Evolutionary conservation across 2,113 vertebrate genomes (phyloP), one percentile per base, ranked within the genome.

Genomic region (Alectura lathami): DNA sequence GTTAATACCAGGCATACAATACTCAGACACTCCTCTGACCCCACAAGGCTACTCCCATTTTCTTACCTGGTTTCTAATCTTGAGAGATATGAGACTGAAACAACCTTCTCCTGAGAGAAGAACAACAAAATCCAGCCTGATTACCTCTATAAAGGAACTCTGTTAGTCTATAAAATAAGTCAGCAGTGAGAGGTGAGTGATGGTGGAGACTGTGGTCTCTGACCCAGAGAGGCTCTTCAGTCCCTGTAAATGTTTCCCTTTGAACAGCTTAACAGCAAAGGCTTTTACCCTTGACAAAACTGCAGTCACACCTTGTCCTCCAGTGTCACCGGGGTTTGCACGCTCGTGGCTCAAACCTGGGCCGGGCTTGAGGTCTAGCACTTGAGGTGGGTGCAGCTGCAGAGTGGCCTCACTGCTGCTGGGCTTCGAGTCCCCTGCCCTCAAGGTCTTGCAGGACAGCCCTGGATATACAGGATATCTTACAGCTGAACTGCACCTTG

Each of bases 251-350:
- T 32, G 42, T 83, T 94, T 94, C 83, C 64, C 47, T 77, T 74
- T 54, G 76, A 86, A 83, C 20, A 90, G 50, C 64, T 59, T 72
- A 43, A 53, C 66, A 86, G 57, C 64, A 48, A 64, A 88, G 59
- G 32, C 64, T 63, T 78, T 90, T 40, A 47, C 32, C 50, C 72
- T 30, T 48, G 72, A 78, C 36, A 48, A 93, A 40, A 32, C 59
- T n/a, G 48, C 42, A 17, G 34, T 59, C 14, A 8, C 0, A 0
- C 30, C 67, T 91, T 8, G 0, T n/a, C 74, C 1, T 2, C 57
- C 32, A 1, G 0, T 30, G 27, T 66, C 40, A 11, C n/a, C 1
- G 20, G 86, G 73, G 59, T 90, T 88, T 83, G 70, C 63, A 70
- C 47, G 42, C n/a, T 51, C 6, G 38, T 23, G 57, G 48, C 59